Evolutionary conservation across 2,797 vertebrate species (phyloP), one percentile per base, ranked within the genome.

Genomic region (Hypotaenidia okinawae): DNA sequence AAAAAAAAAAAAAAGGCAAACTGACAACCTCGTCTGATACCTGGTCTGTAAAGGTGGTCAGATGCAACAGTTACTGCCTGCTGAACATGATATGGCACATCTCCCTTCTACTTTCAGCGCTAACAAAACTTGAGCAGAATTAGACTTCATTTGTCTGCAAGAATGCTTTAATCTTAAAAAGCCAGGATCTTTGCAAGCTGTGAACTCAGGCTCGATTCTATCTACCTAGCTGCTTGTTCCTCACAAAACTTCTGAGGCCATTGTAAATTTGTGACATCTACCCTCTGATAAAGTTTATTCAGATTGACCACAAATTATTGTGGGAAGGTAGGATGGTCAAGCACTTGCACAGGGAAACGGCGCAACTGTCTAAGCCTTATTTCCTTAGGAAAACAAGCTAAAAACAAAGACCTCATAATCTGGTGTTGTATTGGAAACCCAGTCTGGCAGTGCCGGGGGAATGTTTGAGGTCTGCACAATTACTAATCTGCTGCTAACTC

Each of bases 401-500:
- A 67, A 90, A 94, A 63, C 25, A 82, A 82, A 89, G 75, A 54
- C 75, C 72, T 90, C 4, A 1, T 77, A 84, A 83, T 74, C 52
- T 77, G 61, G 27, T 0, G 0, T 85, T 87, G 47, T 51, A 47
- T 11, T 77, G 66, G 75, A 92, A 95, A 90, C 19, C n/a, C 84
- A 90, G 84, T 77, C 78, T 89, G 84, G 66, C 45, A 90, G 68
- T 89, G 77, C 68, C 64, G 74, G 86, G 95, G 93, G 81, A 93
- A 83, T 73, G 78, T 85, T 85, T 2, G 12, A 94, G 81, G 72
- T 89, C 78, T 95, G 81, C 88, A 90, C 86, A 93, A 57, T 93
- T 92, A 95, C 87, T 92, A 94, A 93, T 92, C 95, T 72, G 33
- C 88, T 87, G 72, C 72, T 85, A 93, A 83, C 54, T 94, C 95